A percentile compares a stretch with the other conserved stretches of the same genome.
Conservation (phyloP, 2,888 invertebrate genomes). For the Hydriomena furcata region DNA sequence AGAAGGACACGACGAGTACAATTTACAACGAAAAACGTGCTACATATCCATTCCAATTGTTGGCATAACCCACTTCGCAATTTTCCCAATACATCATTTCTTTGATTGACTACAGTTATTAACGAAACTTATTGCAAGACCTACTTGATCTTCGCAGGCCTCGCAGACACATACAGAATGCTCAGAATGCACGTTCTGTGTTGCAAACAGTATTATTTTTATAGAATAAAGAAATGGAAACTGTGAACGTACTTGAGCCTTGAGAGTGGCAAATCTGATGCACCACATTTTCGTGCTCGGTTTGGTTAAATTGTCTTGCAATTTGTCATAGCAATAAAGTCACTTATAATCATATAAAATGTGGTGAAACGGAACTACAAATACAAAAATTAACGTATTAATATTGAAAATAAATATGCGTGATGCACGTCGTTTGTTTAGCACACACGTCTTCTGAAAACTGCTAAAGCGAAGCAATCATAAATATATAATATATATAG, state of each 20-base stretch:
- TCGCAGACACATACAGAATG: too few relatives aligned
- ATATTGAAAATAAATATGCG: conserved; percentile 2
- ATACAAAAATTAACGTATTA: neutral
- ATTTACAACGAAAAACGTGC: conserved; percentile 11
- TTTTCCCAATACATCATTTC: neutral
- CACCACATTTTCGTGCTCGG: too few relatives aligned
- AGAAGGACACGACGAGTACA: conserved; percentile 1
- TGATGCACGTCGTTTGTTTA: neutral
- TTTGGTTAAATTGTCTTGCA: too few relatives aligned
- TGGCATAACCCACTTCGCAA: neutral
- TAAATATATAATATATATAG: too few relatives aligned
- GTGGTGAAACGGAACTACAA: neutral
- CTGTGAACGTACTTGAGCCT: neutral
- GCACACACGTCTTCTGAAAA: neutral
- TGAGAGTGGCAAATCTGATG: too few relatives aligned
- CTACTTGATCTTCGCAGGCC: too few relatives aligned
- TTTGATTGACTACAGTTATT: neutral
- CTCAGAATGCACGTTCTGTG: conserved; percentile 11
- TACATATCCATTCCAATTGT: neutral
- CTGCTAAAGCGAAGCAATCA: conserved; percentile 6
- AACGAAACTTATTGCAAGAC: too few relatives aligned
- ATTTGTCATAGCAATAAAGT: too few relatives aligned
- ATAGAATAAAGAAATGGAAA: neutral
- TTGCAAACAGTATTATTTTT: conserved; percentile 5
- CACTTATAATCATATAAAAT: too few relatives aligned